Percentiles rank a stretch among this genome's conserved stretches.
Conservation (phyloP, 1,140 invertebrate genomes). For the Pseudachorutes palmiensis region DNA sequence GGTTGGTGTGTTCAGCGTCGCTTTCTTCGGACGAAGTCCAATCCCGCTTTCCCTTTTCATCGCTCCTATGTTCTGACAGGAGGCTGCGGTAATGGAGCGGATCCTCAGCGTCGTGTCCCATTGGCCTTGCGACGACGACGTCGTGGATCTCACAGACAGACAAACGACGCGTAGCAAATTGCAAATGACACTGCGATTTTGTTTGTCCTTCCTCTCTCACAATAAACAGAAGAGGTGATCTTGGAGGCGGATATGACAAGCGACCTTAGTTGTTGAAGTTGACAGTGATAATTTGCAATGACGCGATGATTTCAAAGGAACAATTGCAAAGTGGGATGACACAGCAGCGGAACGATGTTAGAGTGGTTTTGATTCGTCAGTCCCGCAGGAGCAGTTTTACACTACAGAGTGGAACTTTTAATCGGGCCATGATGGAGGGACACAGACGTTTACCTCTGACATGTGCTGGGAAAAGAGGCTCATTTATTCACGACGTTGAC, state of each 20-base stretch:
- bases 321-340: background rate
- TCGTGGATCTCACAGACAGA: too few species aligned
- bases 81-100: too few species aligned
- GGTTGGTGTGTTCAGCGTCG: too few species aligned
- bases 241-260: background rate
- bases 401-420: too few species aligned
- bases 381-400: background rate
- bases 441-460: background rate
- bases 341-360: too few species aligned
- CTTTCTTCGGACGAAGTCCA: too few species aligned
- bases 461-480: slow-evolving; percentile 1
- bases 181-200: too few species aligned
- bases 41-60: too few species aligned
- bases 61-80: too few species aligned
- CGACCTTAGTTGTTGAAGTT: background rate
- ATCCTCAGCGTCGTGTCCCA: too few species aligned
- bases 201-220: background rate
- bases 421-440: background rate
- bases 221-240: background rate
- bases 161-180: too few species aligned
- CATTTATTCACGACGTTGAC: background rate
- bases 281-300: background rate
- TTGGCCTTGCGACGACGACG: too few species aligned
- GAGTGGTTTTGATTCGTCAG: background rate
- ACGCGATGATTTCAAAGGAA: background rate